These are phyloP conservation scores for Aplidium turbinatum DNA, from an alignment of 23 tunicate species.

Conservation along the genomic window DNA sequence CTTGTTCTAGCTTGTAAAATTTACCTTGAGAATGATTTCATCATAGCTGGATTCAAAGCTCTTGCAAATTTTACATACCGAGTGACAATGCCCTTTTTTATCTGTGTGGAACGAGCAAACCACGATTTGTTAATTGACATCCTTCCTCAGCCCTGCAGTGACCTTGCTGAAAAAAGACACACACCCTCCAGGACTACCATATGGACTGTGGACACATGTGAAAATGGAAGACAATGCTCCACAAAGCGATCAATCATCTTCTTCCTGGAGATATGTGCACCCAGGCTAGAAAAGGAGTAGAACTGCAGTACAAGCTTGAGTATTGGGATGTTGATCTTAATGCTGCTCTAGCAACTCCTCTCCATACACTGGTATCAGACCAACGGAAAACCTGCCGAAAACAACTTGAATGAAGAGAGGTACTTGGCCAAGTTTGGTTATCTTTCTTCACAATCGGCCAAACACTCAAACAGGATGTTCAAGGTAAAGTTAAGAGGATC, in stretches of 20 bases:
- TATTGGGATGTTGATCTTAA: background rate
- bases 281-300: background rate
- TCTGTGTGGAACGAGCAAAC: background rate
- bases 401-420: background rate
- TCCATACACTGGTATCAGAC: too few species aligned
- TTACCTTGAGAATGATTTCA: slow-evolving; percentile 1
- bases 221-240: background rate
- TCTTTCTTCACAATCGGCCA: background rate
- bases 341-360: too few species aligned
- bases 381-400: background rate
- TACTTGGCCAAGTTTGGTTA: background rate
- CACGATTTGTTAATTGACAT: too few species aligned
- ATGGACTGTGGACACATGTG: background rate
- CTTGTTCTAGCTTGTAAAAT: background rate
- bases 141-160: background rate
- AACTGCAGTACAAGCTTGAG: background rate
- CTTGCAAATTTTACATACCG: background rate
- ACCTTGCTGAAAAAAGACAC: background rate
- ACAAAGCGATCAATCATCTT: background rate
- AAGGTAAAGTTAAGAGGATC: background rate
- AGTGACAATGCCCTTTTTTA: background rate
- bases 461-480: background rate
- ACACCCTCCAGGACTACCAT: background rate
- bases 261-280: background rate
- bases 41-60: background rate